Conservation (phyloP, 2,113 vertebrate genomes). For the Nycticryphes semicollaris region DNA sequence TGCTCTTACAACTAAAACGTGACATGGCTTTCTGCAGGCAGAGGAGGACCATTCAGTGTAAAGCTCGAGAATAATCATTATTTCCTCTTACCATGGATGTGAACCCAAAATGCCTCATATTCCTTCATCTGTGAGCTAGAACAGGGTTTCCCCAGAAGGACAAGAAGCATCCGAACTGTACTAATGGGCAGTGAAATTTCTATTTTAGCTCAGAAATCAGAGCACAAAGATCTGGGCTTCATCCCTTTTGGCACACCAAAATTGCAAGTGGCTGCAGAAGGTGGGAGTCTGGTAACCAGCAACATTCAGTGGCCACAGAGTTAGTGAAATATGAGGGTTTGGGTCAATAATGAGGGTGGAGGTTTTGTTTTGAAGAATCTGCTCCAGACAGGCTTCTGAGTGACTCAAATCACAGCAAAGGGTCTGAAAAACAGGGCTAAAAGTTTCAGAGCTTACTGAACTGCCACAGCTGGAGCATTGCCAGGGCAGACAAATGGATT, state of each 20-base stretch:
- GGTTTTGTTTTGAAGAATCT: not conserved
- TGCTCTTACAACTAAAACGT: not conserved
- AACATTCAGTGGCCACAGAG: not conserved
- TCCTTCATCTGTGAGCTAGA: not conserved
- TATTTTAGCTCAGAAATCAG: not conserved
- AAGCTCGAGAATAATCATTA: not conserved
- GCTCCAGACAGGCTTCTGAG: not conserved
- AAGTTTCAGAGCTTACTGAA: not conserved
- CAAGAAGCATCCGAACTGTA: not conserved
- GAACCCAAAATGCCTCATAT: not conserved
- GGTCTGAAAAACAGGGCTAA: not conserved
- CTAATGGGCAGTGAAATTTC: not conserved
- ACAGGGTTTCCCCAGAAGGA: not conserved
- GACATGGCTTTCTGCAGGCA: not conserved
- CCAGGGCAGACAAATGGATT: constrained; percentile 14
- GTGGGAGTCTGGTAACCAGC: not conserved
- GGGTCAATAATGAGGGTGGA: not conserved
- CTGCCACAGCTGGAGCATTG: accelerated
- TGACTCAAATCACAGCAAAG: too few relatives aligned
- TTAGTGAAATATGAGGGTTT: not conserved
- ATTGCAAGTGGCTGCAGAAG: not conserved
- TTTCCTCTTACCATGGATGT: not conserved
- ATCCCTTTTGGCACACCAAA: not conserved
- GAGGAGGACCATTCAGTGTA: not conserved
- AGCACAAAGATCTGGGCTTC: not conserved